Evolutionary conservation across 2,797 vertebrate species (phyloP).

Genomic region (Tadarida brasiliensis): DNA sequence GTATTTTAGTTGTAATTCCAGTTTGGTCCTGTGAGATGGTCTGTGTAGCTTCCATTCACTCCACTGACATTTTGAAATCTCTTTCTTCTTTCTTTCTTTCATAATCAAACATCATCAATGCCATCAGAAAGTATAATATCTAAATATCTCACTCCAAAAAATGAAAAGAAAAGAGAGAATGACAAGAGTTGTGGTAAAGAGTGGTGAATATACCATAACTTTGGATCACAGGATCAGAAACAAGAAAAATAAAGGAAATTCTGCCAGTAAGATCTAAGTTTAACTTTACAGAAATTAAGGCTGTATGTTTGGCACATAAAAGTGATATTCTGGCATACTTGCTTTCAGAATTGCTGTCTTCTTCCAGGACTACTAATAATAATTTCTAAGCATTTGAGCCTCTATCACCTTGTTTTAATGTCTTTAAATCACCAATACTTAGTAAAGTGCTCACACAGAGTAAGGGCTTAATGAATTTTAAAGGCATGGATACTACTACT

Average conservation of each 20-base stretch:
- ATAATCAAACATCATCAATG: neutral
- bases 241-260: neutral
- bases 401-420: neutral
- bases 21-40: too few species aligned
- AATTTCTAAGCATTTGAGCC: neutral
- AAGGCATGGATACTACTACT: neutral
- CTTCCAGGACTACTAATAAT: neutral
- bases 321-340: neutral
- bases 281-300: neutral
- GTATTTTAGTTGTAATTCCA: too few species aligned
- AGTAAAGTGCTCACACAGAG: neutral
- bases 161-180: neutral
- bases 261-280: neutral
- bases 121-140: neutral
- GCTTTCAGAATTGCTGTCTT: conserved; percentile 22
- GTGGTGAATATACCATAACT: neutral
- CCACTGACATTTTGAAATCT: too few species aligned
- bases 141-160: neutral
- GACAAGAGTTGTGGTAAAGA: neutral
- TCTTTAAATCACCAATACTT: neutral
- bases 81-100: neutral
- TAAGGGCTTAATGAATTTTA: neutral
- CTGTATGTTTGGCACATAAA: neutral
- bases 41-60: too few species aligned
- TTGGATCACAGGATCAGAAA: neutral